Evolutionary conservation across 2,113 vertebrate species (phyloP), one percentile per base, ranked within the genome.

Genomic region (Aptenodytes patagonicus): DNA sequence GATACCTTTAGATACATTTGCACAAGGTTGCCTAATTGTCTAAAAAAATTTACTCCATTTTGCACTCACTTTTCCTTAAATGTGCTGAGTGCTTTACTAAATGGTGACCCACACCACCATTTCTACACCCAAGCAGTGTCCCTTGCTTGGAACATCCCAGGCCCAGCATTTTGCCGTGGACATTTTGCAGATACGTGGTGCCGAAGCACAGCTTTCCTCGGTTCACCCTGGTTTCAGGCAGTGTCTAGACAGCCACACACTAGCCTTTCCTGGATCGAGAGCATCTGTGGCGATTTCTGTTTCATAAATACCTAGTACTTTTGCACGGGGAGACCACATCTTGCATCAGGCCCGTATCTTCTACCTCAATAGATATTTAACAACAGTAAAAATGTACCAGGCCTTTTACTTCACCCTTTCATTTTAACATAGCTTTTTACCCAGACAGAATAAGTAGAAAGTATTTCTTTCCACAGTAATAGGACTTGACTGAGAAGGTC

Each of bases 201-300:
- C 47, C 2, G 4, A 75, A 89, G 55, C 42, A 65, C 44, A 47
- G 13, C 7, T 66, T 51, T 82, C 52, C 47, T 40, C 2, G 1
- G 25, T n/a, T 65, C 47, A 44, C 55, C 32, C 25, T 8, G 5
- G 17, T n/a, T 66, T 75, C 46, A 49, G 58, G 83, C 52, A 40
- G 26, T 17, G 19, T 12, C 38, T 47, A 16, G 38, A 7, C 13
- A 78, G n/a, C 38, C 57, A 31, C 55, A 49, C 5, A 1, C 44
- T 10, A 17, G 38, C 26, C 26, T 52, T 83, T 60, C 52, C 14
- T 31, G 47, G 32, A 32, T n/a, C 29, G 3, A 38, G 24, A 58
- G 13, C 1, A 0, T 52, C 66, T 5, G 1, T 2, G 1, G 58
- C 2, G 3, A 61, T 52, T 17, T 31, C n/a, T 71, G 25, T 31